Evolutionary conservation across 1,140 invertebrate species (phyloP).

Genomic region (Mya arenaria): DNA sequence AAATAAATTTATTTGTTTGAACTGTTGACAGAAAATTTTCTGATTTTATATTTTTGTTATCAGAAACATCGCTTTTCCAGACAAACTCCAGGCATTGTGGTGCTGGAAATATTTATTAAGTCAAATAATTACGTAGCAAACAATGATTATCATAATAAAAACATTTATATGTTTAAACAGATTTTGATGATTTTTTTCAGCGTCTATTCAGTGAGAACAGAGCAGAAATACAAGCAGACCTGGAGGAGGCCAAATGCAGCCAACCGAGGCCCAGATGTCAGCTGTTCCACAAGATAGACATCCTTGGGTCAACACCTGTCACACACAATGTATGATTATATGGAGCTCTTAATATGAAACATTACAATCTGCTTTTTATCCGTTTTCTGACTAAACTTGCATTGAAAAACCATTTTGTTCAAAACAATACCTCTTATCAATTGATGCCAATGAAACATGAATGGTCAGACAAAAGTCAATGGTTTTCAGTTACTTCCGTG

Average conservation of each 20-base stretch:
- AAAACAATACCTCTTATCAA: neutral
- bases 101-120: neutral
- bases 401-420: neutral
- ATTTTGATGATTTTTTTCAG: slow-evolving; percentile 64
- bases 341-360: neutral
- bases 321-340: slow-evolving; percentile 69
- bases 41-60: neutral
- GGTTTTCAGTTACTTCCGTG: neutral
- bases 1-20: no score
- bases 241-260: slow-evolving; percentile 65
- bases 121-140: neutral
- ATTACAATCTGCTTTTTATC: neutral
- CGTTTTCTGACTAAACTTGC: neutral
- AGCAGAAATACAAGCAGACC: slow-evolving; percentile 71
- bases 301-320: slow-evolving; percentile 68
- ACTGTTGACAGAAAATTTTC: neutral
- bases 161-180: neutral
- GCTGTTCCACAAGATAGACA: slow-evolving; percentile 71
- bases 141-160: neutral
- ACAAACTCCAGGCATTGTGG: neutral
- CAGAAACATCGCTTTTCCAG: neutral
- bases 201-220: slow-evolving; percentile 76
- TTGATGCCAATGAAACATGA: neutral
- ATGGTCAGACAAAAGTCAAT: neutral
- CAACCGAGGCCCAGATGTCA: slow-evolving; percentile 65